phyloP scores from a whole-genome alignment of 2,797 vertebrate species.

The Cephalopachus bancanus region DNA sequence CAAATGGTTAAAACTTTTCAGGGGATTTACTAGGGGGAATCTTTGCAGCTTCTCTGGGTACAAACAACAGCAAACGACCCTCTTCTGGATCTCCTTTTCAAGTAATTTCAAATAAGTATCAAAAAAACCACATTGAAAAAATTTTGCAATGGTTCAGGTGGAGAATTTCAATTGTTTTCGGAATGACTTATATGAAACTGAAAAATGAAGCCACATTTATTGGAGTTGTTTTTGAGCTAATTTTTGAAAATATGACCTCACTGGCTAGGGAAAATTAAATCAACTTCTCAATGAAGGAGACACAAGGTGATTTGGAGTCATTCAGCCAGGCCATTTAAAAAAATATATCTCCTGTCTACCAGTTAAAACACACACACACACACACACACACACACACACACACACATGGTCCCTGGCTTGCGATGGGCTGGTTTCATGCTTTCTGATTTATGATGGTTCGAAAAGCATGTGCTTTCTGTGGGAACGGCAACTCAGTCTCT shows the following conservation, averaged over 20 bases:
- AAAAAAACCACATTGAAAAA: constrained; percentile 28
- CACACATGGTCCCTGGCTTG: neutral
- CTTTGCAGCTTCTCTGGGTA: constrained; percentile 27
- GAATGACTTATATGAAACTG: constrained; percentile 48
- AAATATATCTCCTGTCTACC: constrained; percentile 5
- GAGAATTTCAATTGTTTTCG: constrained; percentile 54
- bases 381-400: neutral
- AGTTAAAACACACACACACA: neutral
- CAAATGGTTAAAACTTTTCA: constrained; percentile 54
- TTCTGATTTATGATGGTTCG: no score
- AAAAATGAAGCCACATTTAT: constrained; percentile 26
- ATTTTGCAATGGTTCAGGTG: constrained; percentile 38
- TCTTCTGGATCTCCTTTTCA: neutral
- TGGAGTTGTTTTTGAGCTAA: constrained; percentile 58
- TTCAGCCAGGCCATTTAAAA: constrained; percentile 39
- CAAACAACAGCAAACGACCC: neutral
- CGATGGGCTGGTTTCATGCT: neutral
- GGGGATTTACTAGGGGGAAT: constrained; percentile 47
- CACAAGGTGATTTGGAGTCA: constrained; percentile 24
- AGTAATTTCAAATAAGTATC: constrained; percentile 44
- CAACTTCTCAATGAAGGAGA: constrained; percentile 22
- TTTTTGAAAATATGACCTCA: constrained; percentile 49
- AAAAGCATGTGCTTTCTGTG: no score
- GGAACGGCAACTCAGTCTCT: no score
- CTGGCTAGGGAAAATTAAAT: constrained; percentile 65